phyloP scores from a whole-genome alignment of 2,888 invertebrate genomes.

The Aphodius sticticus region DNA sequence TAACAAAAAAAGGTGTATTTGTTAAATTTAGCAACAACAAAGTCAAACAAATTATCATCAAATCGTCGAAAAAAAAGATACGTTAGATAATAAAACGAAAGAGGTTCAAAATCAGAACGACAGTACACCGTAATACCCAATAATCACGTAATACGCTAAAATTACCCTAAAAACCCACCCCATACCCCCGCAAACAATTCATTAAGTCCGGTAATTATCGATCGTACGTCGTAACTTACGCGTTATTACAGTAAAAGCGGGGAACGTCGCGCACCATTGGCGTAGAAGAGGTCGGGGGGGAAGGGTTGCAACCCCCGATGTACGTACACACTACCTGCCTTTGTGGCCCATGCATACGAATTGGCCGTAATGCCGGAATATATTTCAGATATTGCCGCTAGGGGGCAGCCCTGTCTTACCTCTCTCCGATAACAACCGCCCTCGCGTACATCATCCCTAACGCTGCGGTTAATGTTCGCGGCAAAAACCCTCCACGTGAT shows the following conservation, averaged over 20 bases:
- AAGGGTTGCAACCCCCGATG: neutral
- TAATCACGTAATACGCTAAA: neutral
- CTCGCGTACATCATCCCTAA: slow-evolving; percentile 17
- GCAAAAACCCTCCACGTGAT: neutral
- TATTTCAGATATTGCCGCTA: slow-evolving; percentile 46
- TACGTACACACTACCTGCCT: slow-evolving; percentile 4
- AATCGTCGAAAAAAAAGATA: no score
- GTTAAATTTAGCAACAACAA: no score
- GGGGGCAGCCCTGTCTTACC: neutral
- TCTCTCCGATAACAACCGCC: slow-evolving; percentile 33
- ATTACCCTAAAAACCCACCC: neutral
- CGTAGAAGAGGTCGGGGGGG: neutral
- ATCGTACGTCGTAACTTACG: neutral
- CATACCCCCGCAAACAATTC: neutral
- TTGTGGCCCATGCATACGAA: slow-evolving; percentile 54
- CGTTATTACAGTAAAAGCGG: neutral
- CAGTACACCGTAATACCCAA: neutral
- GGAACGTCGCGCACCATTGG: neutral
- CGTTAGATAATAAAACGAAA: no score
- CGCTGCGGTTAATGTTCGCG: neutral
- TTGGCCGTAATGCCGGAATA: slow-evolving; percentile 53
- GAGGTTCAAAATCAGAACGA: no score
- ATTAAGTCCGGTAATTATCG: slow-evolving; percentile 4
- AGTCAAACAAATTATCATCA: no score
- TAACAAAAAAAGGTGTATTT: no score